phyloP scores from a whole-genome alignment of 2,113 vertebrate genomes.

The Rhea pennata region DNA sequence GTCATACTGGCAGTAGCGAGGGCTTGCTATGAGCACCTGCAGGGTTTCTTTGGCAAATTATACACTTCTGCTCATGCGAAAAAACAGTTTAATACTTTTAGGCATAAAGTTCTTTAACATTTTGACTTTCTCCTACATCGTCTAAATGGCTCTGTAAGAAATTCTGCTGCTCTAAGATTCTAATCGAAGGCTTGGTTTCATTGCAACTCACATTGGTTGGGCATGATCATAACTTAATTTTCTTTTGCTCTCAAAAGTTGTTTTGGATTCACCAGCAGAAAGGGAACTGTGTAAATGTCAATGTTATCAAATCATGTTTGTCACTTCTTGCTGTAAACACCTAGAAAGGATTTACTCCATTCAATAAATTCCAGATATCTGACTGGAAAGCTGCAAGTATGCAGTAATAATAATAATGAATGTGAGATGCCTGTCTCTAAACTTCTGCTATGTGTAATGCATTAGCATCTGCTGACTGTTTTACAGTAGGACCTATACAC shows the following conservation, averaged over 20 bases:
- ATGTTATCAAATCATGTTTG: slow-evolving; percentile 35
- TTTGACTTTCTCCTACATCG: background rate
- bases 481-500: background rate
- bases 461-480: slow-evolving; percentile 24
- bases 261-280: slow-evolving; percentile 22
- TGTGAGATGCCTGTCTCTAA: slow-evolving; percentile 16
- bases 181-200: background rate
- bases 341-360: slow-evolving; percentile 34
- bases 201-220: background rate
- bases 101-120: background rate
- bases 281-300: background rate
- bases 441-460: background rate
- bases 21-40: background rate
- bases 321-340: slow-evolving; percentile 32
- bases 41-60: background rate
- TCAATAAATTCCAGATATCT: slow-evolving; percentile 46
- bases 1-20: fast-evolving
- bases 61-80: background rate
- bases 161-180: background rate
- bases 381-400: background rate
- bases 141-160: background rate
- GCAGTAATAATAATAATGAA: background rate
- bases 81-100: background rate
- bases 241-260: background rate
- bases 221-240: slow-evolving; percentile 13